Percentiles rank a stretch among this genome's conserved stretches.
These are phyloP conservation scores for Astyanax mexicanus DNA, from an alignment of 2,797 vertebrate genomes.

Conservation along the genomic window DNA sequence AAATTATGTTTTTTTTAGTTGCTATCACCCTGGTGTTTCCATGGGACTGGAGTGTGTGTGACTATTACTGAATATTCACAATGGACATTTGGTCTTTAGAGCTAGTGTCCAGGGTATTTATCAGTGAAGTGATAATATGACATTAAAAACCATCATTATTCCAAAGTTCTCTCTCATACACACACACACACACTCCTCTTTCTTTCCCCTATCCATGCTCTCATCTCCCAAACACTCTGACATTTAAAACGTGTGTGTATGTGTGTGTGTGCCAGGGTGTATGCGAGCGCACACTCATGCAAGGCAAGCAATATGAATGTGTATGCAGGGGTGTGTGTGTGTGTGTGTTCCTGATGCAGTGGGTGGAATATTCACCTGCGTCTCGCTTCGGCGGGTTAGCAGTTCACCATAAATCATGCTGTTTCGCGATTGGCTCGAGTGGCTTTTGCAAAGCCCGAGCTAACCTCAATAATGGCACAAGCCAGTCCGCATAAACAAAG, in stretches of 20 bases:
- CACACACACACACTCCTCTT: conserved; percentile 5
- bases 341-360: conserved; percentile 31
- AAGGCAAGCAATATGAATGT: neutral
- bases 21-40: conserved; percentile 4
- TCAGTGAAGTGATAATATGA: conserved; percentile 50
- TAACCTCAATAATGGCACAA: conserved; percentile 57
- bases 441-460: conserved; percentile 52
- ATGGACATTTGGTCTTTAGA: conserved; percentile 34
- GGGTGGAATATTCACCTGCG: conserved; percentile 58
- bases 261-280: conserved; percentile 8
- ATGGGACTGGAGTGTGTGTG: neutral
- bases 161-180: neutral
- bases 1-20: neutral
- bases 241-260: conserved; percentile 49
- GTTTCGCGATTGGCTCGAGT: conserved; percentile 58
- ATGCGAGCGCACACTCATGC: neutral
- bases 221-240: conserved; percentile 49
- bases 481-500: conserved; percentile 59
- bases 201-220: conserved; percentile 16
- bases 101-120: conserved; percentile 43
- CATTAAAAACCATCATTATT: conserved; percentile 48
- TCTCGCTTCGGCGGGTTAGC: conserved; percentile 40
- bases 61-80: conserved; percentile 34
- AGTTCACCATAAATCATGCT: conserved; percentile 56
- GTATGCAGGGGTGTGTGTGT: neutral